Evolutionary conservation across 1,140 invertebrate species (phyloP), one percentile per base, ranked within the genome.

Genomic region (Lepidurus apus): DNA sequence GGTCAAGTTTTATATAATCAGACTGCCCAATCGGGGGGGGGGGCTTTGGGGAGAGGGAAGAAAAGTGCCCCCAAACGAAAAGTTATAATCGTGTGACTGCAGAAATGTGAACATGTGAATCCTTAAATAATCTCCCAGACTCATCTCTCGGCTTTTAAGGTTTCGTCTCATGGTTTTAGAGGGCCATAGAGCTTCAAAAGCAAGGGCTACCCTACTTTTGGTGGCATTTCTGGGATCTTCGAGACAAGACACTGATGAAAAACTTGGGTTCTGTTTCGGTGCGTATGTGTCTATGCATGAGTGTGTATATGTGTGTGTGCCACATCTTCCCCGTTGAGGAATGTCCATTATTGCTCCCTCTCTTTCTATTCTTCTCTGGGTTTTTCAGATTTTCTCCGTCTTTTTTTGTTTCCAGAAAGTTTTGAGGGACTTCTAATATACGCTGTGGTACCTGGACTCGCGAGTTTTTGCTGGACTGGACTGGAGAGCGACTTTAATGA

Each of bases 221-320:
- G 13, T 17, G 6, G 13, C 21, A 21, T 65, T 21, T 17, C 53
- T 65, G 53, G 53, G 21, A 65, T 65, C 53, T 65, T 65, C n/a
- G 10, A 65, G 53, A 65, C 53, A 65, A 21, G 53, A 65, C 53
- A 65, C 53, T 65, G 53, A 65, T 65, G 53, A 65, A 65, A 65
- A 65, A 65, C 17, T 65, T 65, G 53, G 53, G 17, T 21, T 1
- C 17, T 65, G 53, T 65, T 7, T 65, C 17, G 21, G n/a, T 65
- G 21, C 21, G 53, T 21, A 34, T 34, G 34, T 34, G 34, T 0
- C 34, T 34, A 4, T 34, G 34, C 34, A 34, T 4, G 34, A 34
- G 34, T 34, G 34, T 34, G 26, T 26, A 26, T 26, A 2, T 26
- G 4, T 34, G 53, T 21, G 53, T 65, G 53, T 65, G 53, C 53